Conservation (phyloP, 2,888 invertebrate genomes). For the Hypselothyrea guttata region DNA sequence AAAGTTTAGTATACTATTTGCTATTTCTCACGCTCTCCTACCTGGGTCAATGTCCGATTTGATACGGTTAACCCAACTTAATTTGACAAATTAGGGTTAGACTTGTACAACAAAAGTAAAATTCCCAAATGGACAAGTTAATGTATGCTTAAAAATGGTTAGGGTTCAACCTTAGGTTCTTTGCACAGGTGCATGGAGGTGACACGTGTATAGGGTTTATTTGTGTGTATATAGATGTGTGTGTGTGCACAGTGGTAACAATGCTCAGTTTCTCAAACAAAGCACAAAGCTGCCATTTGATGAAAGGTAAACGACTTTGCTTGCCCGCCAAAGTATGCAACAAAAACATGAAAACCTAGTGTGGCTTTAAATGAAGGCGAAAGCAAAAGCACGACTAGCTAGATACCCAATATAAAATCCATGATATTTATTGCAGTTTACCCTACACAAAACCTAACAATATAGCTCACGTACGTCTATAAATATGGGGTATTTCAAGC, state of each 20-base stretch:
- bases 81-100: slow-evolving; percentile 48
- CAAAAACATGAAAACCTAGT: slow-evolving; percentile 46
- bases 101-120: slow-evolving; percentile 16
- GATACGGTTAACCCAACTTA: slow-evolving; percentile 39
- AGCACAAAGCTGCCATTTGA: slow-evolving; percentile 5
- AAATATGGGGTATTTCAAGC: too few relatives aligned
- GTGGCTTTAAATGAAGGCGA: slow-evolving; percentile 4
- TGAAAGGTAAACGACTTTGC: slow-evolving; percentile 49
- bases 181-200: background rate
- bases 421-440: background rate
- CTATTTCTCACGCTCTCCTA: background rate
- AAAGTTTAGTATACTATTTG: slow-evolving; percentile 1
- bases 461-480: too few relatives aligned
- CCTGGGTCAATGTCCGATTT: slow-evolving; percentile 51
- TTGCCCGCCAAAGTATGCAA: slow-evolving; percentile 51
- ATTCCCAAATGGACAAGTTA: slow-evolving; percentile 26
- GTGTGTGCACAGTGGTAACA: slow-evolving; percentile 7
- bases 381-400: background rate
- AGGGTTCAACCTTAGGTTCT: slow-evolving; percentile 7
- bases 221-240: slow-evolving; percentile 2
- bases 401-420: slow-evolving; percentile 4
- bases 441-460: too few relatives aligned
- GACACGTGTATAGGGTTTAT: background rate
- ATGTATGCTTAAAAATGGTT: slow-evolving; percentile 24
- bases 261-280: slow-evolving; percentile 11